These are phyloP conservation scores for Metellina segmentata DNA, from an alignment of 2,888 invertebrate genomes.

Conservation along the genomic window DNA sequence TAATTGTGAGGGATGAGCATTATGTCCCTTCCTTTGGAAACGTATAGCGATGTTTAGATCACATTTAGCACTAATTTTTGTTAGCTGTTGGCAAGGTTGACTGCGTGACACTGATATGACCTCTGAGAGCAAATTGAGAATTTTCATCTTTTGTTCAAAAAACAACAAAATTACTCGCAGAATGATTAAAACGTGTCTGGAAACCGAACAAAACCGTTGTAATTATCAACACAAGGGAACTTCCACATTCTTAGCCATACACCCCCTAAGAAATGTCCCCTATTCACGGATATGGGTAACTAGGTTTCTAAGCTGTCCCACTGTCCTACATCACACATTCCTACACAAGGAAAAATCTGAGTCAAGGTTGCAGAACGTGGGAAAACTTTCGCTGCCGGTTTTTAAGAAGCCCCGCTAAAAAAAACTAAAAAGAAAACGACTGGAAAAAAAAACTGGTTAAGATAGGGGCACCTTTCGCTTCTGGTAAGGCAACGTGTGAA, in stretches of 20 bases:
- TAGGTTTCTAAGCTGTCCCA: slow-evolving; percentile 69
- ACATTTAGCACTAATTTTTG: too few relatives aligned
- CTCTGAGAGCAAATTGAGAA: neutral
- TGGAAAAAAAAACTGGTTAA: neutral
- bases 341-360: slow-evolving; percentile 55
- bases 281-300: slow-evolving; percentile 65
- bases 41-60: too few relatives aligned
- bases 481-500: slow-evolving; percentile 66
- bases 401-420: slow-evolving; percentile 56
- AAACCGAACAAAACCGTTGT: neutral
- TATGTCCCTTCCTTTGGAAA: too few relatives aligned
- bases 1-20: too few relatives aligned
- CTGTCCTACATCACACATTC: slow-evolving; percentile 64
- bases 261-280: slow-evolving; percentile 55
- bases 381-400: slow-evolving; percentile 71
- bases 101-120: neutral
- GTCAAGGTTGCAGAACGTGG: slow-evolving; percentile 74
- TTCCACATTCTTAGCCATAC: slow-evolving; percentile 31
- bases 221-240: neutral
- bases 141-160: too few relatives aligned
- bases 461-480: slow-evolving; percentile 50
- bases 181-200: too few relatives aligned
- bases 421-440: neutral
- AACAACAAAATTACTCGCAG: too few relatives aligned
- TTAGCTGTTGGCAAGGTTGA: neutral